Conservation (phyloP, 1,140 invertebrate species). For the Aleiodes sp. region DNA sequence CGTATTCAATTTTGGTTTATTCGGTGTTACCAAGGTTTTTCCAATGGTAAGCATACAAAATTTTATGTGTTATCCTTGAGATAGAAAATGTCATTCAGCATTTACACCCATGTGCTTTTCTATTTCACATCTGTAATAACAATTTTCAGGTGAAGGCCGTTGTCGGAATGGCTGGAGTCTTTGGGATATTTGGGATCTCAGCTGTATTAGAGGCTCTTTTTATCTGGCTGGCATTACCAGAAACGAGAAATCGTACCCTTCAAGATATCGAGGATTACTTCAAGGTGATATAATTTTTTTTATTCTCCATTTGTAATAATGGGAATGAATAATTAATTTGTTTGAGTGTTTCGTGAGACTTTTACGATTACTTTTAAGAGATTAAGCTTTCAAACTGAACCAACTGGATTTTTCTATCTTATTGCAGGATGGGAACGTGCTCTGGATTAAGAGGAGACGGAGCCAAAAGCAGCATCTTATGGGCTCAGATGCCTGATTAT, state of each 20-base stretch:
- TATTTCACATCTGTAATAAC: not conserved
- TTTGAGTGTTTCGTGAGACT: too few species aligned
- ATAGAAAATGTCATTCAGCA: not conserved
- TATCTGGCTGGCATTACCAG: slow-evolving; percentile 78
- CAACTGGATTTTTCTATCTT: too few species aligned
- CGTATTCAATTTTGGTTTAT: slow-evolving; percentile 73
- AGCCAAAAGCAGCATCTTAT: too few species aligned
- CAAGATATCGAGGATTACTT: slow-evolving; percentile 85
- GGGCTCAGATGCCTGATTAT: too few species aligned
- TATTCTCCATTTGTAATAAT: too few species aligned
- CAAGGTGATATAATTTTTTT: slow-evolving; percentile 54
- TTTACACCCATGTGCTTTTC: too few species aligned
- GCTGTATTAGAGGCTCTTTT: slow-evolving; percentile 74
- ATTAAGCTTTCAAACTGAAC: too few species aligned
- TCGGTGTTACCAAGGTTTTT: slow-evolving; percentile 79
- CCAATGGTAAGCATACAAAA: slow-evolving; percentile 64
- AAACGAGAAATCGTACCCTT: slow-evolving; percentile 82
- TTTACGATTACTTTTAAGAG: too few species aligned
- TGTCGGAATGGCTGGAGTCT: slow-evolving; percentile 72
- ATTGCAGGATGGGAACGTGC: too few species aligned
- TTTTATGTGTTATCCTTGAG: not conserved
- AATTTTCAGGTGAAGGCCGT: slow-evolving; percentile 66
- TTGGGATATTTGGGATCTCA: slow-evolving; percentile 75
- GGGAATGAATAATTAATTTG: too few species aligned
- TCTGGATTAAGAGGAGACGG: too few species aligned